Evolutionary conservation across 2,797 vertebrate genomes (phyloP).

Genomic region (Typhlichthys eigenmanni): DNA sequence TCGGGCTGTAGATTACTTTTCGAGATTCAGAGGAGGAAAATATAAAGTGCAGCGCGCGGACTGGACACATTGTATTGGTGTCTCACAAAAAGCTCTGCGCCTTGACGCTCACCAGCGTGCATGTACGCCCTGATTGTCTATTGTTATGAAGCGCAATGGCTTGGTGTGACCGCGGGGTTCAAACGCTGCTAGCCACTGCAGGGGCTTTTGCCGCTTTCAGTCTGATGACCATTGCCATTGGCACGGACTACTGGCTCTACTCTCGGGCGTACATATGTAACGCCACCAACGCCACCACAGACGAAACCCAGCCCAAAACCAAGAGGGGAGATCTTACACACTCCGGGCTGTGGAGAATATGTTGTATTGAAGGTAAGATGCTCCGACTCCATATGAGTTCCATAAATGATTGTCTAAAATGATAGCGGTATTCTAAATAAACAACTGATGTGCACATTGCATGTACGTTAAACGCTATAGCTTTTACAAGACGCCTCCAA

Average conservation of each 20-base stretch:
- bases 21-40: conserved; percentile 23
- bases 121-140: conserved; percentile 42
- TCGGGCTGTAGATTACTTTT: not conserved
- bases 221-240: conserved; percentile 97
- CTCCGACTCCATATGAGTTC: conserved; percentile 1
- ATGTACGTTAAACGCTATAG: not conserved
- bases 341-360: conserved; percentile 95
- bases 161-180: conserved; percentile 96
- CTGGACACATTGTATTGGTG: conserved; percentile 23
- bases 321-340: conserved; percentile 90
- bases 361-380: conserved; percentile 89
- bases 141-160: conserved; percentile 92
- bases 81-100: conserved; percentile 52
- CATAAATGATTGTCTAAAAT: not conserved
- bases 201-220: conserved; percentile 97
- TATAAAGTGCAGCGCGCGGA: conserved; percentile 4
- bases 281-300: conserved; percentile 86
- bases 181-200: conserved; percentile 92
- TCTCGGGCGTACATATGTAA: conserved; percentile 95
- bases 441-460: not conserved
- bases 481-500: not conserved
- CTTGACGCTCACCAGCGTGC: conserved; percentile 54
- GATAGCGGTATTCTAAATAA: not conserved
- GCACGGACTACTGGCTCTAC: conserved; percentile 98
- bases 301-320: conserved; percentile 82